Base-by-base conservation (phyloP, 2,888 invertebrate genomes). In the Hemicrepidius hirtus region DNA sequence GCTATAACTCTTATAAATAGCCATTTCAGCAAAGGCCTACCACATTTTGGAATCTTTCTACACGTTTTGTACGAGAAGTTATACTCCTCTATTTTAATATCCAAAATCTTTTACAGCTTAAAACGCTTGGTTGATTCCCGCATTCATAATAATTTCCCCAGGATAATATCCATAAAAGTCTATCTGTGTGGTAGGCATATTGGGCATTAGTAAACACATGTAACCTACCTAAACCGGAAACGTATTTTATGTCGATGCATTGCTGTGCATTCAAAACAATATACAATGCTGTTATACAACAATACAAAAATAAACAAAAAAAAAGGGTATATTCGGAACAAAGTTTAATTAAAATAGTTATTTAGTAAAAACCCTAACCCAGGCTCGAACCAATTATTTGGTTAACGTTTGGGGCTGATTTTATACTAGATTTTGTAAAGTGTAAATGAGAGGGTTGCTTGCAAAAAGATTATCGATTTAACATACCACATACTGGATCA, bases 1-100 rank as follows among this genome's bases (percentile, higher is more conserved):
- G 46, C 20, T 46, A 46, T 46, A 46, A 46, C 46, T 46, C 20
- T 46, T 46, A 24, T 24, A 50, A 21, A 50, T 24, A 50, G 50
- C 50, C 10, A 9, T 50, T 50, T 50, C 50, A 24, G 50, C n/a
- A 18, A 41, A 41, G 24, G 24, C 46, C 41, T n/a, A 13, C 41
- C 12, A 3, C 46, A 16, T 46, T 18, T 18, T 46, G 18, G 16
- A 46, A 46, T 18, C 18, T 46, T 13, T n/a, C 3, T 18, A 9
- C 13, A 13, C 9, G 2, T 16, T 18, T 10, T 9, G 13, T 2
- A 7, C 1, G 46, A 46, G 41, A 44, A 44, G 46, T 9, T 40
- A 13, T 40, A 13, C 13, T 16, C 9, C 16, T 46, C 9, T 32
- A 32, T 32, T 18, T 46, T 46, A 46, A 46, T 46, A 46, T 46